Base-by-base conservation (phyloP, 2,888 invertebrate species). In the Neocrepidodera transversa region DNA sequence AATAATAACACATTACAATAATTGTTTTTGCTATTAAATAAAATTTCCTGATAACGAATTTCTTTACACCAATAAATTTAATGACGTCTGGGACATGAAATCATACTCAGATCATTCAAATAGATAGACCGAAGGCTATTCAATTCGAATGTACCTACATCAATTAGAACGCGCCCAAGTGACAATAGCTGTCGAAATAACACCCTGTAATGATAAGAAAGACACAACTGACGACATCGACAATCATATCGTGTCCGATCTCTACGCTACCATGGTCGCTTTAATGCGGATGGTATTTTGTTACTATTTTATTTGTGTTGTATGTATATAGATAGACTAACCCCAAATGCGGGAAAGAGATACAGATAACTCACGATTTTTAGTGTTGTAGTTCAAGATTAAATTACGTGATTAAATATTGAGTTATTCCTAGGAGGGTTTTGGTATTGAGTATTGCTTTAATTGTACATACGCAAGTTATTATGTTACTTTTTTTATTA, bases 151-250 rank as follows among this genome's bases (percentile, higher is more conserved):
- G 68, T 55, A 70, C 70, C 68, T 16, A 16, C 38, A 38, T 70
- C 72, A 74, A 74, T 74, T 74, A 72, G 71, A 71, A 70, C 67
- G 66, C 68, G 68, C 69, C 63, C 64, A 68, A 63, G 70, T 68
- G 71, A 73, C 71, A 74, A 74, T 70, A 68, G 71, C 64, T 70
- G 72, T 73, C 71, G 69, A 73, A 74, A 71, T 69, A 68, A 70
- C 69, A 63, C 63, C 65, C 67, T 59, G 61, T 51, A 26, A 16
- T 63, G 66, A 67, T 68, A 68, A 71, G 66, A 67, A 71, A 63
- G 67, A 71, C 68, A 66, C 20, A 35, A 35, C 20, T 26, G 45
- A 45, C 26, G 13, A 28, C 26, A 66, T 66, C 58, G 57, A 72
- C 71, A 73, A 74, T 73, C 67, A 54, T 73, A 73, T 73, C 73